Base-by-base conservation (phyloP, 1,140 invertebrate genomes). In the Streblospio benedicti region DNA sequence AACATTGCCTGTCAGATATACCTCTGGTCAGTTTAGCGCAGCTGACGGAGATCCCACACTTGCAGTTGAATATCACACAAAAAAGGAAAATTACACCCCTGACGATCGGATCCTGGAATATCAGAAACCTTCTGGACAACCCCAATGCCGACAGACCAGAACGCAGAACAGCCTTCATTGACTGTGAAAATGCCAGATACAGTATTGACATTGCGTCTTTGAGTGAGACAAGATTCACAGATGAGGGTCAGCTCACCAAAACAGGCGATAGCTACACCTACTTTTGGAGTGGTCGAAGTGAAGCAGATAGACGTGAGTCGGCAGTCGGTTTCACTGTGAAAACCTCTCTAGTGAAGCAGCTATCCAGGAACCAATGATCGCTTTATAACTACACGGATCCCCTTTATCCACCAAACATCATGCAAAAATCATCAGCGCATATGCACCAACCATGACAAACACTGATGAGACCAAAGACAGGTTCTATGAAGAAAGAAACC, bases 161-260 rank as follows among this genome's bases (percentile, higher is more conserved):
- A 41, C 57, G 60, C 44, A 32, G 47, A 30, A 61, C 62, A 18
- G 59, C 59, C 14, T 32, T 64, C 18, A 33, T 63, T 28, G 61
- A 56, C 28, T 56, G 33, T 16, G 59, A 64, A 5, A 43, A 61
- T 2, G 27, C 20, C 0, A 51, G 41, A 12, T 64, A 64, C 47
- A 41, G 33, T 38, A 53, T 57, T 9, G 59, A 57, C 35, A 61
- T 64, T 18, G 54, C 54, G 23, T 59, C 35, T 32, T 23, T 61
- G 32, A 57, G 61, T 47, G 51, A 47, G 28, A 54, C 55, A 12
- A 41, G 49, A 52, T 38, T 59, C 9, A 28, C 57, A 3, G 50
- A 49, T 32, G 61, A 63, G 41, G 57, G 57, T 14, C 20, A 57
- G 0, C 6, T 55, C 12, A 54, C n/a, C 2, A 14, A 23, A 20